Evolutionary conservation across 2,797 vertebrate species (phyloP), one percentile per base, ranked within the genome.

Genomic region (Peromyscus nudipes): DNA sequence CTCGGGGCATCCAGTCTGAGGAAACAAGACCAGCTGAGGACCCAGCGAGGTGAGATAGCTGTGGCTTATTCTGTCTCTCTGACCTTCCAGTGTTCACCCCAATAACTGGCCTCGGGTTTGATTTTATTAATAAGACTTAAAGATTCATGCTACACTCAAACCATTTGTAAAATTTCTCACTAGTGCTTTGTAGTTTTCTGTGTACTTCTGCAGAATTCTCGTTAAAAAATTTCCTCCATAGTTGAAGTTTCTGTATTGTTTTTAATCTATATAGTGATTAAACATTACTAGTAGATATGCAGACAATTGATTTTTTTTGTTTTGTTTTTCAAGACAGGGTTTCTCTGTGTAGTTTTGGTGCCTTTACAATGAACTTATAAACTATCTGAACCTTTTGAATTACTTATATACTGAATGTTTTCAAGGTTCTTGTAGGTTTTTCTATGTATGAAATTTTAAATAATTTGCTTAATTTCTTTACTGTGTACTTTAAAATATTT

Each of bases 351-450:
- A 52, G 49, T 52, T 52, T 52, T 52, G 49, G 49, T 52, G 49
- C 49, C 49, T 52, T 52, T 52, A 52, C 49, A 52, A 52, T 52
- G 49, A 52, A 21, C 17, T 80, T 86, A 55, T 29, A 80, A 95
- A 85, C 29, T 96, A 19, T 81, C 4, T 82, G 19, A 89, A 67
- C 21, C 2, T 81, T 92, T 71, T 82, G 16, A 7, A 81, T 87
- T 73, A 43, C 8, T 65, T 73, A 62, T 71, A 91, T 11, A 92
- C 73, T 81, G 60, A 2, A 7, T 92, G 2, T 57, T 91, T 71
- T 96, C 82, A 89, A 49, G 88, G 27, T 92, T 75, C 7, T 79
- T n/a, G 23, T 16, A 85, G 16, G 62, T 62, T 91, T 97, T 34
- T 86, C n/a, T 82, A 55, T 31, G 17, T 49, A 80, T 73, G 13